These are phyloP conservation scores for Hypercompe scribonia DNA, from an alignment of 2,888 invertebrate species.

Conservation along the genomic window DNA sequence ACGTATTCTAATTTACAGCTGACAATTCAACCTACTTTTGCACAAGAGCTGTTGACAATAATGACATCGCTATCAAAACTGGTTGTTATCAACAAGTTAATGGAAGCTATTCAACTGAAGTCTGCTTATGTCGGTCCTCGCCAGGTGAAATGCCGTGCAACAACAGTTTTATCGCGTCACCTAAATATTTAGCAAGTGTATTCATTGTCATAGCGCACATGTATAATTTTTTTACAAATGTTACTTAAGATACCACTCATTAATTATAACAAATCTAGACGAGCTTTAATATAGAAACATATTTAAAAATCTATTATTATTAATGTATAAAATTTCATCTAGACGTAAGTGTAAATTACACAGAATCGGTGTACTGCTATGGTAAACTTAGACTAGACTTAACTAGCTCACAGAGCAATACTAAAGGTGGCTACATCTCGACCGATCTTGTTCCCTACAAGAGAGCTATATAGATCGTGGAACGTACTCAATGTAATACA, in stretches of 20 bases:
- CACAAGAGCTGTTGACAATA: slow-evolving; percentile 85
- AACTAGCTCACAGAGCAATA: too few species aligned
- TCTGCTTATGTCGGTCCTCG: slow-evolving; percentile 61
- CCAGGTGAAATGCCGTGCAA: background rate
- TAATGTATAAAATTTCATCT: too few species aligned
- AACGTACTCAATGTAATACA: too few species aligned
- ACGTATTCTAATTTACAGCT: slow-evolving; percentile 76
- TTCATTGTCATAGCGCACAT: background rate
- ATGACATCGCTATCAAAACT: slow-evolving; percentile 78
- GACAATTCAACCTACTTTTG: slow-evolving; percentile 91
- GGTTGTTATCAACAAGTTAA: slow-evolving; percentile 87
- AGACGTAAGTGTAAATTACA: too few species aligned
- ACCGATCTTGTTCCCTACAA: too few species aligned
- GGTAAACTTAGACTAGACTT: too few species aligned
- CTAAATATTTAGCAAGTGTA: background rate
- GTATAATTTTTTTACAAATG: background rate
- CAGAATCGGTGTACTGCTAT: too few species aligned
- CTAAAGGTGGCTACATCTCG: too few species aligned
- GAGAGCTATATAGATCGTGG: too few species aligned
- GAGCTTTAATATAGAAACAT: background rate
- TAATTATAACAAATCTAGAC: background rate
- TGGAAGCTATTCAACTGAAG: slow-evolving; percentile 73
- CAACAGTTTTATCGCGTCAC: background rate
- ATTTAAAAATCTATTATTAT: too few species aligned
- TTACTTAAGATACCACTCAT: background rate